phyloP scores from a whole-genome alignment of 2,797 vertebrate genomes.

The Rhadinocentrus ornatus region DNA sequence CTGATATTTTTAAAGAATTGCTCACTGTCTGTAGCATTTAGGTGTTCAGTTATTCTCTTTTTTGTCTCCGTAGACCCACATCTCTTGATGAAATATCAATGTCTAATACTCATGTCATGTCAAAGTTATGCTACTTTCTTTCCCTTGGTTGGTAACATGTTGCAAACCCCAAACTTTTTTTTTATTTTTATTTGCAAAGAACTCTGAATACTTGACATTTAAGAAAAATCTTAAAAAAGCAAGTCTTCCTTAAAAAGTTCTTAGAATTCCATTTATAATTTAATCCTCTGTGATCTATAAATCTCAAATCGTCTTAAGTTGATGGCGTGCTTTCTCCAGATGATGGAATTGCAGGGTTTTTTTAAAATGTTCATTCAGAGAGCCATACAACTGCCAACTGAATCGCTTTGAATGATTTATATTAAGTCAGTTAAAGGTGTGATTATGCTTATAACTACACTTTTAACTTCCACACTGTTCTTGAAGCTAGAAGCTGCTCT shows the following conservation, averaged over 20 bases:
- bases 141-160: constrained; percentile 24
- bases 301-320: background rate
- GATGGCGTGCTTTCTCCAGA: background rate
- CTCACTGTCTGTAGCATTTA: constrained; percentile 39
- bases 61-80: constrained; percentile 30
- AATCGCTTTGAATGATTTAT: background rate
- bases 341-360: background rate
- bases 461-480: background rate
- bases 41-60: constrained; percentile 42
- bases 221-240: background rate
- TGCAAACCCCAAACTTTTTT: constrained; percentile 11
- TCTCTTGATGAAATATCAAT: constrained; percentile 52
- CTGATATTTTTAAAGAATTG: constrained; percentile 56
- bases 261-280: background rate
- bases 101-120: too few relatives aligned
- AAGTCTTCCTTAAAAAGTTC: background rate
- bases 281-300: background rate
- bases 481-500: background rate
- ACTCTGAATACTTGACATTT: background rate
- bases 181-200: background rate
- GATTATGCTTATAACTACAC: background rate
- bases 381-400: background rate
- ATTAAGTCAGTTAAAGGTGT: background rate
- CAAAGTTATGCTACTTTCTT: background rate
- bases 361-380: background rate